phyloP scores from a whole-genome alignment of 2,113 vertebrate species.

The Loxodonta africana region DNA sequence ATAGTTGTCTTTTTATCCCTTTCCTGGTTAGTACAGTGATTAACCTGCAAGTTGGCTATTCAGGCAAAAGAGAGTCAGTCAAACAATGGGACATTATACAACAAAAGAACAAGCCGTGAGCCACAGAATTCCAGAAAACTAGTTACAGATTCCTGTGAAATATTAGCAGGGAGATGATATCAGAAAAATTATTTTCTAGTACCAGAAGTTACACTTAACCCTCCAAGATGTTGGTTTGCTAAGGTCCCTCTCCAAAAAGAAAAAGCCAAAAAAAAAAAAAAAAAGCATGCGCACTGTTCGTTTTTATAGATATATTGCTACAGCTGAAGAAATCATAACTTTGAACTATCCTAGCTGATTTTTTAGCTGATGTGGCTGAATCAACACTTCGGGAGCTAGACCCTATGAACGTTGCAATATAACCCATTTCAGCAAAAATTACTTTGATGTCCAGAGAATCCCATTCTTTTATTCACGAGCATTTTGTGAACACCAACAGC shows the following conservation, averaged over 20 bases:
- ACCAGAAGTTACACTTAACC: background rate
- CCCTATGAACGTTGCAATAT: background rate
- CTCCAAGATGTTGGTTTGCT: background rate
- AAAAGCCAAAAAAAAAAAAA: background rate
- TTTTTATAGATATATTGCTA: background rate
- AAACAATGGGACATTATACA: background rate
- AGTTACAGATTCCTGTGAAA: slow-evolving; percentile 12
- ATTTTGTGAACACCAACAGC: background rate
- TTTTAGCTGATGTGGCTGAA: background rate
- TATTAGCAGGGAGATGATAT: background rate
- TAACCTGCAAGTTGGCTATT: background rate
- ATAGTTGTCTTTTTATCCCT: background rate
- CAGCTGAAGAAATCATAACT: background rate
- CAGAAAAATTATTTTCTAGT: slow-evolving; percentile 11
- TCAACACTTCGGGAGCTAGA: background rate
- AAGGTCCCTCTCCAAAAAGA: background rate
- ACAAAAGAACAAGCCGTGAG: background rate
- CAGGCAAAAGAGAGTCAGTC: background rate
- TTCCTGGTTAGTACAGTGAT: background rate
- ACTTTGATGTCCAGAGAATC: background rate
- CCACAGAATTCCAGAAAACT: background rate
- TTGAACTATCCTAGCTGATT: background rate
- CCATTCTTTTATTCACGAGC: background rate
- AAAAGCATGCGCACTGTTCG: background rate
- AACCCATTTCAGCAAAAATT: background rate